phyloP scores from a whole-genome alignment of 2,113 vertebrate species.

The Etia nguti region DNA sequence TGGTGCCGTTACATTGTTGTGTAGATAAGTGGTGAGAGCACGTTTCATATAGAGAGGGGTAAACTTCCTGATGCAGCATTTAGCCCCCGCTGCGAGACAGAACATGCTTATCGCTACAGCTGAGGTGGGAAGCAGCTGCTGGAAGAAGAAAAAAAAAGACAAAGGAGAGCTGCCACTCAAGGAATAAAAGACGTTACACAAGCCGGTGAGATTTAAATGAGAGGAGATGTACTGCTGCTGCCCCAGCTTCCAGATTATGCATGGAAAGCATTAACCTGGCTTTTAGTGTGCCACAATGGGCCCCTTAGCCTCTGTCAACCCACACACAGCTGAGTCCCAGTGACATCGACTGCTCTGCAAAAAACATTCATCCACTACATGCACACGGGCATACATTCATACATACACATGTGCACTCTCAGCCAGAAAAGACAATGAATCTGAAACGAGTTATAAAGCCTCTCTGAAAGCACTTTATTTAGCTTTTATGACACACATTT shows the following conservation, averaged over 20 bases:
- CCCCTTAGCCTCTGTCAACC: conserved; percentile 41
- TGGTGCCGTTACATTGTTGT: background rate
- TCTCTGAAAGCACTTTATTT: conserved; percentile 34
- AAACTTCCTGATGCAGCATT: conserved; percentile 56
- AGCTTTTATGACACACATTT: conserved; percentile 33
- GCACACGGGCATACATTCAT: background rate
- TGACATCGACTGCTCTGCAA: conserved; percentile 9
- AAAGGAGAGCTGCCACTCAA: conserved; percentile 48
- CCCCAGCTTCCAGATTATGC: conserved; percentile 52
- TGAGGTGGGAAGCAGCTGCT: conserved; percentile 25
- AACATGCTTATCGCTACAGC: conserved; percentile 24
- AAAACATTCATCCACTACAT: background rate
- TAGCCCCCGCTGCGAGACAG: background rate
- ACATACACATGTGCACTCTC: background rate
- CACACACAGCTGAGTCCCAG: conserved; percentile 43
- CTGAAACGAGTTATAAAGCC: conserved; percentile 21
- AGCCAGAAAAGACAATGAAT: conserved; percentile 37
- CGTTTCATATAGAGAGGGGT: background rate
- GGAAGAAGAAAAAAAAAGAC: background rate
- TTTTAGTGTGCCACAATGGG: conserved; percentile 51
- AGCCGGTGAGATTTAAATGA: conserved; percentile 47
- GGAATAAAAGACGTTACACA: conserved; percentile 55
- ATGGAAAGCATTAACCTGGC: conserved; percentile 57
- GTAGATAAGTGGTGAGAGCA: conserved; percentile 3
- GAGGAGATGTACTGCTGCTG: conserved; percentile 41